Evolutionary conservation across 2,113 vertebrate species (phyloP).

Genomic region (Labrus mixtus): DNA sequence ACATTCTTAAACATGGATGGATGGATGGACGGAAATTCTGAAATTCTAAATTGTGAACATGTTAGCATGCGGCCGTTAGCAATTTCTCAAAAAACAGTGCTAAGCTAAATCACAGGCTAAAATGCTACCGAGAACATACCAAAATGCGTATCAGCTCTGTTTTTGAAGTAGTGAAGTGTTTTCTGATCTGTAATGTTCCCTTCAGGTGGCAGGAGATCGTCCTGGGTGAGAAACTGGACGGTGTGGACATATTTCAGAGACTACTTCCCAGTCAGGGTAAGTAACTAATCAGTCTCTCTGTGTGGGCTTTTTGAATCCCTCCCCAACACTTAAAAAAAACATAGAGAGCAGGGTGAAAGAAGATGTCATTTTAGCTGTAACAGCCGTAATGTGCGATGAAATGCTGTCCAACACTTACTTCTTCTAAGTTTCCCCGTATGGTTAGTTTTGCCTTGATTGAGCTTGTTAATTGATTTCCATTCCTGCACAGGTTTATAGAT

Average conservation of each 20-base stretch:
- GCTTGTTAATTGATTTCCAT: conserved; percentile 23
- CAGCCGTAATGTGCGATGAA: background rate
- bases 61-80: too few species aligned
- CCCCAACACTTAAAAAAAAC: background rate
- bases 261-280: conserved; percentile 95
- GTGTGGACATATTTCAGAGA: conserved; percentile 97
- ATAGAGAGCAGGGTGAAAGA: background rate
- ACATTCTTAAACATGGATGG: too few species aligned
- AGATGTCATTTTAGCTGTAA: background rate
- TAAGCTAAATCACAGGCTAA: too few species aligned
- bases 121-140: too few species aligned
- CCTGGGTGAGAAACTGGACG: conserved; percentile 96
- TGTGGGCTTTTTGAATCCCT: background rate
- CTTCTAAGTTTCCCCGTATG: too few species aligned
- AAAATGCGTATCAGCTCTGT: too few species aligned
- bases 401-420: background rate
- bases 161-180: background rate
- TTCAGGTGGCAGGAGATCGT: conserved; percentile 93
- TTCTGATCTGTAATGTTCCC: background rate
- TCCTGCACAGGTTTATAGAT: conserved; percentile 29
- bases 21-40: too few species aligned
- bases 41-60: too few species aligned
- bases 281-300: conserved; percentile 1
- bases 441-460: conserved; percentile 1
- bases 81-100: too few species aligned